Evolutionary conservation across 2,888 invertebrate species (phyloP), one percentile per base, ranked within the genome.

Genomic region (Drosophila leonis): DNA sequence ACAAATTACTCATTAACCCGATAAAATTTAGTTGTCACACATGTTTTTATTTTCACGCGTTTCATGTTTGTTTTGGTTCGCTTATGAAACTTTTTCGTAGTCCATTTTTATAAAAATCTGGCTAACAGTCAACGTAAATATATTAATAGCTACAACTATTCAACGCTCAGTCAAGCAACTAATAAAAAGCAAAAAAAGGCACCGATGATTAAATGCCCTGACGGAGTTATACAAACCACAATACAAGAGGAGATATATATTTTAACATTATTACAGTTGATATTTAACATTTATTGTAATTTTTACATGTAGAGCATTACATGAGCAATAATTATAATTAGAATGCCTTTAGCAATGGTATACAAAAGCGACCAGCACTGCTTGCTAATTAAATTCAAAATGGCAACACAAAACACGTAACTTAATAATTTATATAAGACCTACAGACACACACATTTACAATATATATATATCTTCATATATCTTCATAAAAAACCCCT

Each of bases 121-220:
- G 70, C 69, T 70, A 72, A 80, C 67, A 70, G 65, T 44, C 55
- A 72, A 61, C 39, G 51, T 54, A 67, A 80, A 72, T 69, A 73
- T 56, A 54, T 62, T 49, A 57, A 65, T 71, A 51, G 51, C 71
- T 62, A 35, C 42, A 54, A 46, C 41, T 63, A 46, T 64, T 60
- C 41, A 66, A 46, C 62, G 35, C 51, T 54, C 57, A 41, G 44
- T 27, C 57, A 54, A 65, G 69, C 54, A 57, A 18, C 35, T 67
- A 72, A 49, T 41, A 52, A 39, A 51, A 72, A 62, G 49, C n/a
- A n/a, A n/a, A 1, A 29, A 5, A n/a, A 12, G 15, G n/a, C 24
- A 9, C 10, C 6, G 15, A 24, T 10, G 10, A 9, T 10, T 12
- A 10, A 52, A 52, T 37, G 39, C 27, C 37, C 37, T 39, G 10